phyloP scores from a whole-genome alignment of 2,797 vertebrate genomes.

The Harpagifer antarcticus region DNA sequence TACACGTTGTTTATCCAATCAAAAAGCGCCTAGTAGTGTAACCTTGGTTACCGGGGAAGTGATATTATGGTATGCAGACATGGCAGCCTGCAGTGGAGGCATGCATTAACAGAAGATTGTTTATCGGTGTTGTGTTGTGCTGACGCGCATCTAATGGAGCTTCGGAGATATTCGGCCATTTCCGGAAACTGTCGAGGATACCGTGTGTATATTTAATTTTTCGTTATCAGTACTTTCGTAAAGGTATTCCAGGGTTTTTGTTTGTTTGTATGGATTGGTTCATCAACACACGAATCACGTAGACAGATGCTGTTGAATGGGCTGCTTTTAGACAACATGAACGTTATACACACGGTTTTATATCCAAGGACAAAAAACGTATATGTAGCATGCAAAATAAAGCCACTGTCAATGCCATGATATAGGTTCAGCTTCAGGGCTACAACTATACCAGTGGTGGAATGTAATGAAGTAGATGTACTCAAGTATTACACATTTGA shows the following conservation, averaged over 20 bases:
- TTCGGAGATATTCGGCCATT: not conserved
- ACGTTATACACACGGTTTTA: too few relatives aligned
- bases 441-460: too few relatives aligned
- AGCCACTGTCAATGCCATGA: not conserved
- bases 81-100: constrained; percentile 54
- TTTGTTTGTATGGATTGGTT: not conserved
- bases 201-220: constrained; percentile 16
- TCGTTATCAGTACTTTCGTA: not conserved
- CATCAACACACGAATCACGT: not conserved
- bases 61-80: constrained; percentile 71
- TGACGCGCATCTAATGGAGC: not conserved
- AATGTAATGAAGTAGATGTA: too few relatives aligned
- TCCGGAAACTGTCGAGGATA: not conserved
- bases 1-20: constrained; percentile 60
- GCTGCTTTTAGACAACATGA: not conserved
- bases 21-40: constrained; percentile 38
- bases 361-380: too few relatives aligned
- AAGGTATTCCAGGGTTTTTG: too few relatives aligned
- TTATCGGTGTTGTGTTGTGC: not conserved
- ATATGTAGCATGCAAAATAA: not conserved
- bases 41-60: constrained; percentile 48
- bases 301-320: not conserved
- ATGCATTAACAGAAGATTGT: not conserved
- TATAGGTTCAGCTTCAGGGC: not conserved
- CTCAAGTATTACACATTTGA: too few relatives aligned